Conservation (phyloP, 2,113 vertebrate genomes). For the Pseudopodoces humilis region DNA sequence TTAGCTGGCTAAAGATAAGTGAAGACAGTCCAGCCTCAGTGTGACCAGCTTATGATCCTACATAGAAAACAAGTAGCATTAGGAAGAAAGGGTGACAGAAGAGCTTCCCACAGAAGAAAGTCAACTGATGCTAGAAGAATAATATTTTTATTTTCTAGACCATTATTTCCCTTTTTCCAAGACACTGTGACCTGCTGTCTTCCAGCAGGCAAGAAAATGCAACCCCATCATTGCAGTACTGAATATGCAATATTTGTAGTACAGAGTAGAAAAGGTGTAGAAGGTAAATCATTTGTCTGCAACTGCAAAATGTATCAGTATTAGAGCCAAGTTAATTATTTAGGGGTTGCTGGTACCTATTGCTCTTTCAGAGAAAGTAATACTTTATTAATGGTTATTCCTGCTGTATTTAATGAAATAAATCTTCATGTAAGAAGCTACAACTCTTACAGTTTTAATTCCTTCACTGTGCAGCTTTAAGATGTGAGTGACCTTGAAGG, state of each 20-base stretch:
- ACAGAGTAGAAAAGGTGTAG: background rate
- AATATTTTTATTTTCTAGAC: background rate
- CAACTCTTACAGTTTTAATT: background rate
- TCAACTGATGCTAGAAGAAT: background rate
- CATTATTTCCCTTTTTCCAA: background rate
- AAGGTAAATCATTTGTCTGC: background rate
- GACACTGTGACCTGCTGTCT: background rate
- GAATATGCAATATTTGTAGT: background rate
- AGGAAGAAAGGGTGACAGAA: background rate
- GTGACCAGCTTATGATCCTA: background rate
- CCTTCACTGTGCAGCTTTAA: background rate
- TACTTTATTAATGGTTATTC: constrained; percentile 2
- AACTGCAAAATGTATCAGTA: background rate
- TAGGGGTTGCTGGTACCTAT: background rate
- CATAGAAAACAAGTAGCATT: background rate
- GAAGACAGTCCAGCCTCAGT: background rate
- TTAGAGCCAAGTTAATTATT: background rate
- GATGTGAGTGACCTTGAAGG: background rate
- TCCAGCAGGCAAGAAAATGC: background rate
- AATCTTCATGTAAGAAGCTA: constrained; percentile 15
- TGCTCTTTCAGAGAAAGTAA: background rate
- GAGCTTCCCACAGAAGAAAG: background rate
- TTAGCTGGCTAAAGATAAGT: background rate
- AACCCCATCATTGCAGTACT: background rate
- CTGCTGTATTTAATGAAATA: background rate